phyloP scores from a whole-genome alignment of 2,113 vertebrate genomes.

The Myiagra hebetior region DNA sequence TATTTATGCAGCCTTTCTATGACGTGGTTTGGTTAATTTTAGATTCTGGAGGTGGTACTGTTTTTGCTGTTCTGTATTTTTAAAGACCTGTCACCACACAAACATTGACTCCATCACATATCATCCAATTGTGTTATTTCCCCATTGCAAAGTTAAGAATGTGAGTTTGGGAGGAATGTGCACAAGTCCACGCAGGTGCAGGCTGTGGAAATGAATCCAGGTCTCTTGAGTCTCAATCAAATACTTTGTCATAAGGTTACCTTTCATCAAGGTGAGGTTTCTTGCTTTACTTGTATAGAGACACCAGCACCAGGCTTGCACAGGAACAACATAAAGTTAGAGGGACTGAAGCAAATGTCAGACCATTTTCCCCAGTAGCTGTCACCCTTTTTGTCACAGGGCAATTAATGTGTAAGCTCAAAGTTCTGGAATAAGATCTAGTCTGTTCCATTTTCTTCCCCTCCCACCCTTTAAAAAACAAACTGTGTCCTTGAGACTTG shows the following conservation, averaged over 20 bases:
- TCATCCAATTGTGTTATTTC: neutral
- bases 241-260: neutral
- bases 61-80: conserved; percentile 25
- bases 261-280: neutral
- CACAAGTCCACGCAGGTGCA: neutral
- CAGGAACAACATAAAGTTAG: neutral
- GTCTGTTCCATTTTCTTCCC: neutral
- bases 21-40: conserved; percentile 35
- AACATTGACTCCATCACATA: neutral
- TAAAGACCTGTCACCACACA: neutral
- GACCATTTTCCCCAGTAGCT: neutral
- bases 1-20: neutral
- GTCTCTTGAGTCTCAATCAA: neutral
- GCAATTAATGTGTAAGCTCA: neutral
- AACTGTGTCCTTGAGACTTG: neutral
- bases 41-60: conserved; percentile 41
- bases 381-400: neutral
- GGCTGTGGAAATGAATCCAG: neutral
- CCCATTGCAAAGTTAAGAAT: neutral
- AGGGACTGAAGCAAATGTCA: neutral
- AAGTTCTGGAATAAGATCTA: neutral
- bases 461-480: neutral
- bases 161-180: neutral
- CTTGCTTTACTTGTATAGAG: neutral
- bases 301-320: neutral